Base-by-base conservation (phyloP, 2,797 vertebrate species). In the Trematomus bernacchii region DNA sequence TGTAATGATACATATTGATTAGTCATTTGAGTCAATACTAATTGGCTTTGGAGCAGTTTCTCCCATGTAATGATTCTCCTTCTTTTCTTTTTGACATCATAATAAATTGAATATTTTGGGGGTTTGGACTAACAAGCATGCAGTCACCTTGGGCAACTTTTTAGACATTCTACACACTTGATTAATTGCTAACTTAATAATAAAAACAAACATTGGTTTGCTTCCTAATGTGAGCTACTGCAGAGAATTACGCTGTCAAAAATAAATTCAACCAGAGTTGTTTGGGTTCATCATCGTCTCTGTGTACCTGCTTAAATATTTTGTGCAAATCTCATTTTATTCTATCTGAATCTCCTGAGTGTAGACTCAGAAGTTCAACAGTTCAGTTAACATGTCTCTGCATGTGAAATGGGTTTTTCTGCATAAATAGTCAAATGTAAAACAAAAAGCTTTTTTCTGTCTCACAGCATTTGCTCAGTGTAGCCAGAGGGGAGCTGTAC, bases 401-500 rank as follows among this genome's bases (percentile, higher is more conserved):
- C 46, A 53, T 74, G 52, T 15, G 50, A 47, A 66, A 53, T 69
- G 63, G 33, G 10, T 23, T 23, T 76, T 66, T 63, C 23, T 70
- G 70, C 37, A 64, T 50, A 65, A 83, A 59, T 47, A 42, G 15
- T 9, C 15, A 9, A 9, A 7, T 37, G 51, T 13, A 43, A 71
- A 80, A 21, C 13, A 19, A 50, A 63, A 30, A 33, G 4, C 57
- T 23, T 53, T 37, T 9, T 9, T 71, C 27, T 21, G 52, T 71
- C 33, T 64, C 18, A 19, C 30, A 53, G 67, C 16, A 18, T 73
- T 74, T 82, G 58, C 43, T 78, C 57, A 61, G 11, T 27, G 33
- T 27, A 55, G 80, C 76, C 77, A 64, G 62, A 77, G 62, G 68
- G 73, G 11, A 86, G 48, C 51, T 50, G 54, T 50, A 46, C 66